A percentile compares a stretch with the other conserved stretches of the same genome.
Evolutionary conservation across 2,888 invertebrate genomes (phyloP).

Genomic region (Sympetrum striolatum): DNA sequence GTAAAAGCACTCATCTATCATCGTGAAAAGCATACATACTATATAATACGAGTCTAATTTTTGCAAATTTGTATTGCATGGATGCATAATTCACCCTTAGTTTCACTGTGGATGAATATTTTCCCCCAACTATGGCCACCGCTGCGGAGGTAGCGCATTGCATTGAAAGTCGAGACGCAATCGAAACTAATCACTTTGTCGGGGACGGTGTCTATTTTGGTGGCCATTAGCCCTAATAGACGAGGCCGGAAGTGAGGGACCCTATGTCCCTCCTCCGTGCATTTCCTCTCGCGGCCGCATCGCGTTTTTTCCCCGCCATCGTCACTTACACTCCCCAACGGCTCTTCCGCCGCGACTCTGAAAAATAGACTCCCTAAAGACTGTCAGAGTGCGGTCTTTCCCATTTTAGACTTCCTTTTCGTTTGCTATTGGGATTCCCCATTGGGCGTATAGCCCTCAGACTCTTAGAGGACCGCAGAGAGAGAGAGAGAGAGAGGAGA

Average conservation of each 20-base stretch:
- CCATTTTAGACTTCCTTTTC: constrained; percentile 24
- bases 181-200: constrained; percentile 22
- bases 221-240: constrained; percentile 40
- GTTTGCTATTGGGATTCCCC: constrained; percentile 4
- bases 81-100: too few species aligned
- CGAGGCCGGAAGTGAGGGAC: constrained; percentile 14
- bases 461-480: neutral
- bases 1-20: too few species aligned
- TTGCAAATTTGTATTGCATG: too few species aligned
- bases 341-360: constrained; percentile 3
- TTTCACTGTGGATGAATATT: too few species aligned
- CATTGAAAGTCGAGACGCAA: neutral
- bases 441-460: neutral
- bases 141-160: neutral
- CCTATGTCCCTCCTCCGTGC: neutral
- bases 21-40: too few species aligned
- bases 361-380: constrained; percentile 41
- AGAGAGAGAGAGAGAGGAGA: neutral
- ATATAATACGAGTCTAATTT: too few species aligned
- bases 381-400: neutral
- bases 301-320: too few species aligned
- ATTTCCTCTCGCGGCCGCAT: constrained; percentile 1
- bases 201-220: constrained; percentile 19
- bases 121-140: too few species aligned
- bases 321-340: neutral